Base-by-base conservation (phyloP, 2,113 vertebrate species). In the Nerophis lumbriciformis region DNA sequence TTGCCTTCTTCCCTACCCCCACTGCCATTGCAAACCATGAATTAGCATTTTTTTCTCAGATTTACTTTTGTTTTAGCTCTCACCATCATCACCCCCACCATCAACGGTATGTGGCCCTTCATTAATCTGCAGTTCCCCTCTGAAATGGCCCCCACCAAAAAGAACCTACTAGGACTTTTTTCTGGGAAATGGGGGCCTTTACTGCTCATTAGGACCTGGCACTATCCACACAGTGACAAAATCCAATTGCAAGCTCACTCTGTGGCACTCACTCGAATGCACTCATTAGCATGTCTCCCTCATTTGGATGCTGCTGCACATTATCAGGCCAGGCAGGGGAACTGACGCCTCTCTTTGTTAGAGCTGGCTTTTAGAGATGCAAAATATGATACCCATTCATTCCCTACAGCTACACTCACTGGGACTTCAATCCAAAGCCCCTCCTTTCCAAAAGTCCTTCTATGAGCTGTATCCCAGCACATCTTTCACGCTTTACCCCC, bases 201-300 rank as follows among this genome's bases (percentile, higher is more conserved):
- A 72, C 63, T 78, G 71, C 76, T 83, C 78, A 85, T 87, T 78
- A 81, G 61, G 63, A 53, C 68, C 71, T 12, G 75, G 80, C 73
- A 68, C 67, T 45, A 45, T 12, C 42, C 42, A 4, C 44, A 11
- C 65, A 54, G 55, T 54, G 44, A 59, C 58, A 37, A 48, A 53
- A 55, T 59, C 50, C 51, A 38, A 60, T 56, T 68, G 70, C 69
- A 65, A 56, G 61, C 66, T 72, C 74, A 50, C 72, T 86, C 52
- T 76, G 76, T 77, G 38, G 53, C 59, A n/a, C 79, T 28, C 85
- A 83, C 87, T 86, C 75, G 8, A 71, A 82, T 77, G 75, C 68
- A 15, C 77, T 90, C 87, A 89, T 91, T 91, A 90, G 85, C 88
- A 89, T 89, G 71, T 76, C 71, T 61, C 66, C 78, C 73, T 69